Percentiles rank a stretch among this genome's conserved stretches.
phyloP scores from a whole-genome alignment of 2,113 vertebrate genomes.

The Hemibagrus wyckioides region DNA sequence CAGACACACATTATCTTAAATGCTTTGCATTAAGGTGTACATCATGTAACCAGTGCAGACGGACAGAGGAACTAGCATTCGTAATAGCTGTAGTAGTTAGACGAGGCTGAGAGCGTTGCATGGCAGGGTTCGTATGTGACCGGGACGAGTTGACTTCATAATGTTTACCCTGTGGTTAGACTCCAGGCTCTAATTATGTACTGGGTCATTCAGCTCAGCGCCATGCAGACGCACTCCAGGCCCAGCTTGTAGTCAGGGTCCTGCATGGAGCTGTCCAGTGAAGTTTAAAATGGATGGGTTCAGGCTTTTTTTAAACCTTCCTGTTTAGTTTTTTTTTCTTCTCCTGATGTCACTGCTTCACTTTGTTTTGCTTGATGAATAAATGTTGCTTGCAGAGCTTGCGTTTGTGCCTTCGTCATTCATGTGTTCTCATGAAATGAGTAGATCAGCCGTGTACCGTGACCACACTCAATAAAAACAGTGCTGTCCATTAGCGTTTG shows the following conservation, averaged over 20 bases:
- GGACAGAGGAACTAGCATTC: neutral
- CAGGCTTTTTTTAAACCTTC: neutral
- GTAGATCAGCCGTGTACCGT: neutral
- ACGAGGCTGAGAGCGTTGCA: constrained; percentile 29
- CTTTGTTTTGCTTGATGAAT: constrained; percentile 13
- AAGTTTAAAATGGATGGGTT: constrained; percentile 29
- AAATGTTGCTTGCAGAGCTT: neutral
- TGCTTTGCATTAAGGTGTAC: neutral
- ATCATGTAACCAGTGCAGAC: constrained; percentile 8
- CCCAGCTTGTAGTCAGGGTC: constrained; percentile 58
- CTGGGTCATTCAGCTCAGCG: constrained; percentile 52
- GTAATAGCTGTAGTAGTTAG: constrained; percentile 5
- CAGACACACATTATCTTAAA: neutral
- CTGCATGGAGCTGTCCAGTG: constrained; percentile 6
- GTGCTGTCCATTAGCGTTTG: neutral
- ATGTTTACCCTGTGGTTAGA: constrained; percentile 58
- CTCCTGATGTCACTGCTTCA: constrained; percentile 30
- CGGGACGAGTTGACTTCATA: constrained; percentile 47
- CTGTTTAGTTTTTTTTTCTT: constrained; percentile 29
- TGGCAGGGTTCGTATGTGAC: constrained; percentile 42
- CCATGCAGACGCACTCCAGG: constrained; percentile 51
- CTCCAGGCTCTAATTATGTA: constrained; percentile 56
- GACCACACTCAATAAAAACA: neutral
- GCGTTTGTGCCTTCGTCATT: neutral
- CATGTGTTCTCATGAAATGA: neutral